Evolutionary conservation across 35 echinoderm and acorn worm species (phyloP).

Genomic region (Lytechinus pictus): DNA sequence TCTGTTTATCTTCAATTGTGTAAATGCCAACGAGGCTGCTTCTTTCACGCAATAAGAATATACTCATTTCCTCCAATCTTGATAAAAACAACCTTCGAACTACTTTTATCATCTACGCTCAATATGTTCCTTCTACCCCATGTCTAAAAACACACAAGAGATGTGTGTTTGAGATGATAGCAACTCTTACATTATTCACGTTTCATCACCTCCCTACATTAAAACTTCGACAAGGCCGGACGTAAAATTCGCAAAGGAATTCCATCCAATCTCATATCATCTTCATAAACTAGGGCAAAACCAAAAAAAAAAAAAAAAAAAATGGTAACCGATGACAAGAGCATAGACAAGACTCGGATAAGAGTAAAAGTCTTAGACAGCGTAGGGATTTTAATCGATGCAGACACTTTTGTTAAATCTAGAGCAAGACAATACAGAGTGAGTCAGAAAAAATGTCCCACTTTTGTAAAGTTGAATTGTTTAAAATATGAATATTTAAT

Average conservation of each 20-base stretch:
- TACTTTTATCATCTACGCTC: too few relatives aligned
- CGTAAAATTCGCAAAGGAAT: background rate
- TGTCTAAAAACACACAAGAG: too few relatives aligned
- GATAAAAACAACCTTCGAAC: too few relatives aligned
- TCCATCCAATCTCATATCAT: background rate
- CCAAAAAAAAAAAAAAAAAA: background rate
- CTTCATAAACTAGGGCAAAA: background rate
- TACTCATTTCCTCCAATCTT: too few relatives aligned
- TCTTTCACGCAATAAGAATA: too few relatives aligned
- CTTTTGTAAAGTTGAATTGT: too few relatives aligned
- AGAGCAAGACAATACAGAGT: background rate
- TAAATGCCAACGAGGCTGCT: too few relatives aligned
- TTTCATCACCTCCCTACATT: background rate
- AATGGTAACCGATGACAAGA: background rate
- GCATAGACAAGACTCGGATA: background rate
- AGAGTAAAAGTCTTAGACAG: background rate
- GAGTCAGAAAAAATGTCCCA: too few relatives aligned
- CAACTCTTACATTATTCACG: background rate
- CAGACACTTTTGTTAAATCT: background rate
- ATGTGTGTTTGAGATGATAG: background rate
- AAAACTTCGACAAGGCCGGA: background rate
- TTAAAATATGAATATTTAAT: too few relatives aligned
- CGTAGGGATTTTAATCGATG: conserved; percentile 3
- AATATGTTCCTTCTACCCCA: too few relatives aligned
- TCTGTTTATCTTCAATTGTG: too few relatives aligned